phyloP scores from a whole-genome alignment of 2,797 vertebrate species.

The Pogoniulus pusillus region DNA sequence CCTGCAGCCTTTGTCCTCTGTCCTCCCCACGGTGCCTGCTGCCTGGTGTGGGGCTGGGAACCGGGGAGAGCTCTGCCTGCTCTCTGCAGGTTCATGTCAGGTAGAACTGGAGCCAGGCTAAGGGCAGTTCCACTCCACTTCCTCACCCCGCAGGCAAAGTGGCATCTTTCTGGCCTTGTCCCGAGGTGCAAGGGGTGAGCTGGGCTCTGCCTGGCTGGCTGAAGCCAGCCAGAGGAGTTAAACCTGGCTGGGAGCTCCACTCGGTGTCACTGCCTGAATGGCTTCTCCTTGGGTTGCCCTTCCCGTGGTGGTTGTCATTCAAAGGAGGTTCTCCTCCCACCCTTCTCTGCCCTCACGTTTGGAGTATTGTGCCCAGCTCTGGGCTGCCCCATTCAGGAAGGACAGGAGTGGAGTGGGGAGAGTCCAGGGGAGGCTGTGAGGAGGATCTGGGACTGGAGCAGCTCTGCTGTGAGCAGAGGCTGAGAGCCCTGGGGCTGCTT shows the following conservation, averaged over 20 bases:
- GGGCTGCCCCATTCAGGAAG: no score
- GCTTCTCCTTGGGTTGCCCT: background rate
- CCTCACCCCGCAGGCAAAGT: background rate
- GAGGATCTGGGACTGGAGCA: no score
- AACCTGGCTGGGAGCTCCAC: fast-evolving
- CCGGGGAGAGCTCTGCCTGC: slow-evolving; percentile 66
- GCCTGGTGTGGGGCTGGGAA: slow-evolving; percentile 71
- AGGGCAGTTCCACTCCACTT: slow-evolving; percentile 61
- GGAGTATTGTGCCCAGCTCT: no score
- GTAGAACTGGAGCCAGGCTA: slow-evolving; percentile 75
- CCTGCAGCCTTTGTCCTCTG: slow-evolving; percentile 64
- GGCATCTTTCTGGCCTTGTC: background rate
- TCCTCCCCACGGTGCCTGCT: slow-evolving; percentile 63
- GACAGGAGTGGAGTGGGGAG: no score
- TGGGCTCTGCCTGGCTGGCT: background rate
- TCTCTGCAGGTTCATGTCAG: slow-evolving; percentile 68
- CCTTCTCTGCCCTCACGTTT: no score
- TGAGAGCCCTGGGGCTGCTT: no score
- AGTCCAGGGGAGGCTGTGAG: no score
- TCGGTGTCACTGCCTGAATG: background rate
- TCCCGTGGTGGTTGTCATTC: background rate
- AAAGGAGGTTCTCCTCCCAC: no score
- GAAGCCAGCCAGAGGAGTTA: background rate
- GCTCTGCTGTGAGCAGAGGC: no score
- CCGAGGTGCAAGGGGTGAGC: slow-evolving; percentile 32